Evolutionary conservation across 2,888 invertebrate genomes (phyloP), one percentile per base, ranked within the genome.

Genomic region (Mystacides longicornis): DNA sequence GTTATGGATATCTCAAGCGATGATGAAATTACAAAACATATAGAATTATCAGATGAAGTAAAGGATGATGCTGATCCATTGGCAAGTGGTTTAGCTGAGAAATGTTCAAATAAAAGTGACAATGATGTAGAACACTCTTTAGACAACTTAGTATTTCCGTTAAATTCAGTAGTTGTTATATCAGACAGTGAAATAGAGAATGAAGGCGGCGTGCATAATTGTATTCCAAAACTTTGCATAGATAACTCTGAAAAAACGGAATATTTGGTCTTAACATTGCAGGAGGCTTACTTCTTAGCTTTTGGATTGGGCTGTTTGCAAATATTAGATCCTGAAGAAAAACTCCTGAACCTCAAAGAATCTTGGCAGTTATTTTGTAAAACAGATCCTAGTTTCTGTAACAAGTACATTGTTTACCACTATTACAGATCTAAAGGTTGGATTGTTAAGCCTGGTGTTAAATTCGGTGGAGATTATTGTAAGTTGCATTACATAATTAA

Each of bases 401-500:
- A 75, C 46, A 83, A 82, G 65, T 89, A 94, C 72, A 80, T 87
- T 23, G 86, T 85, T 1, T 96, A 93, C 70, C 85, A 90, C 68
- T 87, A 93, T 70, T 88, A 87, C 66, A 81, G 91, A 63, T 82
- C 87, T n/a, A 90, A 89, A 70, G 92, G 91, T 45, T 96, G 94
- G 89, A 80, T 94, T 55, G 89, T 94, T 0, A 93, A 90, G 69
- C 80, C 88, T 52, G 95, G 93, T 42, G 74, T 90, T 1, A 92
- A 93, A 70, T 95, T 88, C 80, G 94, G 94, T 49, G 89, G 89
- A 3, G 87, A 93, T 69, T 94, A 83, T 72, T 74, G 92, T 92
- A 79, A 83, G 56, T 23, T 19, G 4, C 18, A 27, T 11, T 27
- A 7, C 7, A 11, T 27, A 27, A n/a, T n/a, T n/a, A n/a, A n/a